Evolutionary conservation across 2,113 vertebrate species (phyloP).

Genomic region (Calidris pygmaea): DNA sequence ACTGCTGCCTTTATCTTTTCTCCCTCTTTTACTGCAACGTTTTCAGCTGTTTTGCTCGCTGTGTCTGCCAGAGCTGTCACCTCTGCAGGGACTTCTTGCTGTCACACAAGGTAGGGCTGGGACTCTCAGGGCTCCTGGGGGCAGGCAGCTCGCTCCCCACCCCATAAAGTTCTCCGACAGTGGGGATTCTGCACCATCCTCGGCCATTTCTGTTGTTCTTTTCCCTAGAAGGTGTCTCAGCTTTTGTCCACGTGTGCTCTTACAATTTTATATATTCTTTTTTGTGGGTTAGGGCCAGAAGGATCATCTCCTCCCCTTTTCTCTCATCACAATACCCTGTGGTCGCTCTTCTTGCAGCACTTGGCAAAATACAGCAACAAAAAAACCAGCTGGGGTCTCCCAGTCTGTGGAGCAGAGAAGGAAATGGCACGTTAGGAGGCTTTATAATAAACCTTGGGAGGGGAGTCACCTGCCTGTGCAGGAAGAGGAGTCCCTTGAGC

Average conservation of each 20-base stretch:
- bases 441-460: neutral
- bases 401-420: neutral
- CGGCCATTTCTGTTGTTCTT: neutral
- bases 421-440: fast-evolving
- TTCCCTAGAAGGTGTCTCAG: neutral
- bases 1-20: neutral
- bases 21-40: neutral
- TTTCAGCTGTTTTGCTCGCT: neutral
- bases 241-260: fast-evolving
- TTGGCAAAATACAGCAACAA: neutral
- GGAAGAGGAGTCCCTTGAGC: neutral
- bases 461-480: neutral
- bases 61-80: neutral
- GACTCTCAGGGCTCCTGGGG: neutral
- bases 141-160: neutral
- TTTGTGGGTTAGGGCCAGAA: neutral
- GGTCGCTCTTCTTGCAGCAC: fast-evolving
- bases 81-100: neutral
- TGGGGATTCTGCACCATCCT: neutral
- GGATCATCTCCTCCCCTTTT: neutral
- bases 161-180: fast-evolving
- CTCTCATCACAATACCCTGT: fast-evolving
- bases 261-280: neutral
- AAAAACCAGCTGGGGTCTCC: neutral
- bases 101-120: neutral